phyloP scores from a whole-genome alignment of 2,113 vertebrate genomes.

The Amia ocellicauda region DNA sequence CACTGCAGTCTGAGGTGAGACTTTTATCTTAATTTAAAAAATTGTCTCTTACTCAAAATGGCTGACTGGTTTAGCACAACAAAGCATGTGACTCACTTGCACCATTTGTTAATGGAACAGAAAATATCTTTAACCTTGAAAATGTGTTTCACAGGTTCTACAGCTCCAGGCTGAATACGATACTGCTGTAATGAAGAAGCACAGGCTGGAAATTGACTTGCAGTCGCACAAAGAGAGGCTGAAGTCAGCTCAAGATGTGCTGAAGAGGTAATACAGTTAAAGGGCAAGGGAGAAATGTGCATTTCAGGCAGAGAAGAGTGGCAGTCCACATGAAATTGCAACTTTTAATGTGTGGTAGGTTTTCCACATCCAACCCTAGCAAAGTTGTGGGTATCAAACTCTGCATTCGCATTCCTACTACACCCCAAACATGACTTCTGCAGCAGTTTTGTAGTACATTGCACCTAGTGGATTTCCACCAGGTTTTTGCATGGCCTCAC shows the following conservation, averaged over 20 bases:
- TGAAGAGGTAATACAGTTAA: constrained; percentile 25
- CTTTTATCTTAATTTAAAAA: background rate
- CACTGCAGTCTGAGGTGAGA: constrained; percentile 23
- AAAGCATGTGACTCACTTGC: background rate
- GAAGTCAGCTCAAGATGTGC: constrained; percentile 18
- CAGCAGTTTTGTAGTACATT: no score
- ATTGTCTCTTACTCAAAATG: background rate
- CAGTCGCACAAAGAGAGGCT: constrained; percentile 24
- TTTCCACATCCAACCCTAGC: no score
- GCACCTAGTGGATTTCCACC: no score
- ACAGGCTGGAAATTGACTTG: constrained; percentile 21
- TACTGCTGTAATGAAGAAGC: constrained; percentile 17
- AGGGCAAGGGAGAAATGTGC: no score
- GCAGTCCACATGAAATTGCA: no score
- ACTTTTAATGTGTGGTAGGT: no score
- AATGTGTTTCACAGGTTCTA: constrained; percentile 9
- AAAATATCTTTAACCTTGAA: background rate
- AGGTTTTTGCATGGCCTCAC: no score
- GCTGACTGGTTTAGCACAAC: background rate
- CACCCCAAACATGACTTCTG: no score
- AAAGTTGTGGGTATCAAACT: no score
- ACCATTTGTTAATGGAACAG: no score
- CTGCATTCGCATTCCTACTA: no score
- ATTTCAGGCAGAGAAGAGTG: no score
- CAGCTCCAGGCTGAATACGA: constrained; percentile 28